Evolutionary conservation across 2,888 invertebrate genomes (phyloP).

Genomic region (Tinea trinotella): DNA sequence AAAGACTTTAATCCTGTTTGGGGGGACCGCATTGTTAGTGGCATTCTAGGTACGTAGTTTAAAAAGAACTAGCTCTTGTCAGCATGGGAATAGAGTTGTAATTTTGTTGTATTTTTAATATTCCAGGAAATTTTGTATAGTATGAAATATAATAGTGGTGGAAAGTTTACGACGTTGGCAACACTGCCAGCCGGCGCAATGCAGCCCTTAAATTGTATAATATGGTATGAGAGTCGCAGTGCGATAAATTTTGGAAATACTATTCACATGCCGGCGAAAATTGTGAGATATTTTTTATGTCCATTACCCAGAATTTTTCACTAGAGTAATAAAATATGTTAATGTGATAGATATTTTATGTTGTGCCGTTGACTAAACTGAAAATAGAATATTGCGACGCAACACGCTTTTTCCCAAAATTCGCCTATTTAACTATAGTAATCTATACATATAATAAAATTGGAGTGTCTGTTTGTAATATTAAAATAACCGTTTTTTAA

Average conservation of each 20-base stretch:
- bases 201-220: conserved; percentile 18
- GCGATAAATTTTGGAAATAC: conserved; percentile 7
- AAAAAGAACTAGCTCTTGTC: not conserved
- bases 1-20: not conserved
- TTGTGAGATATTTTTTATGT: not conserved
- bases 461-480: too few species aligned
- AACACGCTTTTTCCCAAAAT: too few species aligned
- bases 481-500: too few species aligned
- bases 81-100: not conserved
- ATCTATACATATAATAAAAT: too few species aligned
- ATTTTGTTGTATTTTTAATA: not conserved
- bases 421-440: too few species aligned
- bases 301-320: not conserved
- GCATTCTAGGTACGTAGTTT: not conserved
- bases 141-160: conserved; percentile 8
- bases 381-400: too few species aligned
- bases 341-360: too few species aligned
- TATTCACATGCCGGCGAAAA: not conserved
- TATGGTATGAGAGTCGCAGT: conserved; percentile 17
- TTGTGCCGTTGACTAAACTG: too few species aligned
- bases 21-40: not conserved
- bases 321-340: too few species aligned
- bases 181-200: conserved; percentile 16
- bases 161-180: conserved; percentile 17
- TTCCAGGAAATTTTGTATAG: not conserved